Percentiles rank a stretch among this genome's conserved stretches.
phyloP scores from a whole-genome alignment of 2,797 vertebrate species.

The Callimico goeldii region DNA sequence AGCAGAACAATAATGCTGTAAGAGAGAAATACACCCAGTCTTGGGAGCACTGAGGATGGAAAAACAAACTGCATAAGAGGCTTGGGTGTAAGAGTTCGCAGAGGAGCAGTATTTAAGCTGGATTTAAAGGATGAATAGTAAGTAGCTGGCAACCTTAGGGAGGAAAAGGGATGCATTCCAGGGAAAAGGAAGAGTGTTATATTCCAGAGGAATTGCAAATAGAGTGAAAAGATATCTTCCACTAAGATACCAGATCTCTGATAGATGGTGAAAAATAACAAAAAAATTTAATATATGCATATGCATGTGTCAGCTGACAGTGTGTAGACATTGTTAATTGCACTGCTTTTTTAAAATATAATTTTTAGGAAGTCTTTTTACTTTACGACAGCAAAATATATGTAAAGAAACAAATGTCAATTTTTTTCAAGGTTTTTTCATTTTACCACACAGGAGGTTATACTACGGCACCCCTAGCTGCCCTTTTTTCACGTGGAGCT shows the following conservation, averaged over 20 bases:
- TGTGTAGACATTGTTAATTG: background rate
- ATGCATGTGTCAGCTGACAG: background rate
- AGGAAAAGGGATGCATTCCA: background rate
- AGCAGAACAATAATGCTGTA: background rate
- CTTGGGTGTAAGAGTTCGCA: background rate
- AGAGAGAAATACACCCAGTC: background rate
- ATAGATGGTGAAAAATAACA: background rate
- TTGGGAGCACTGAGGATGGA: background rate
- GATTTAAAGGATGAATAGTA: background rate
- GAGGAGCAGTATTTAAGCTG: background rate
- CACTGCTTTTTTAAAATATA: background rate
- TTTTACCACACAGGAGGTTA: background rate
- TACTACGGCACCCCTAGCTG: background rate
- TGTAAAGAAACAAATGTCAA: background rate
- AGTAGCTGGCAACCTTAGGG: background rate
- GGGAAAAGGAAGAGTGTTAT: background rate
- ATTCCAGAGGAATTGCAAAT: background rate
- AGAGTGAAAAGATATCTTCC: background rate
- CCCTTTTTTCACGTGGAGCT: background rate
- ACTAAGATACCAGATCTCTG: background rate
- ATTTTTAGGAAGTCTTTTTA: slow-evolving; percentile 3
- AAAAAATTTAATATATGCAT: background rate
- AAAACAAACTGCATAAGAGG: background rate
- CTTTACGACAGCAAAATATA: background rate
- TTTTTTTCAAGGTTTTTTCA: background rate